Percentiles rank a stretch among this genome's conserved stretches.
Evolutionary conservation across 2,888 invertebrate species (phyloP).

Genomic region (Seira ritae): DNA sequence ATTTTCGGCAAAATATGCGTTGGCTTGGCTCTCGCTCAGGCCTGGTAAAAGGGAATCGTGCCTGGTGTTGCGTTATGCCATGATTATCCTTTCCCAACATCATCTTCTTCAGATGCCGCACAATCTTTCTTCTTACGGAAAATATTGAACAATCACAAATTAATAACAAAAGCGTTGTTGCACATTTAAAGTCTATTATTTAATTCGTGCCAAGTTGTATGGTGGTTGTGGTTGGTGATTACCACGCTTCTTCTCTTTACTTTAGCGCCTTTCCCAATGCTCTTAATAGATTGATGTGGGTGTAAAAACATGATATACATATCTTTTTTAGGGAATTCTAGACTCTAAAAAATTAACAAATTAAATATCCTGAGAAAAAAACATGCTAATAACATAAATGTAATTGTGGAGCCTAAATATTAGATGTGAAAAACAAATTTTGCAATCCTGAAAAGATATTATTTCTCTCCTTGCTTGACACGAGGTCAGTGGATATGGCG

Average conservation of each 20-base stretch:
- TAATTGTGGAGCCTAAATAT: background rate
- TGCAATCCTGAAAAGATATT: conserved; percentile 17
- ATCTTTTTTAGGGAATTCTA: background rate
- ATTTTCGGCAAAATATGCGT: background rate
- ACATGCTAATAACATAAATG: background rate
- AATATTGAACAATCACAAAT: conserved; percentile 6
- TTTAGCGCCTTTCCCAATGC: background rate
- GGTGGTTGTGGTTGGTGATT: background rate
- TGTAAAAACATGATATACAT: background rate
- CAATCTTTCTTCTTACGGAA: background rate
- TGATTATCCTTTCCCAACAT: conserved; percentile 39
- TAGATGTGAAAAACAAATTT: background rate
- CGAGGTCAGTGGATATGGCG: conserved; percentile 3
- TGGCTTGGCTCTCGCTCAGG: no score
- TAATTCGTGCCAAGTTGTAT: background rate
- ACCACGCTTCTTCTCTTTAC: background rate
- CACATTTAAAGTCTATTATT: background rate
- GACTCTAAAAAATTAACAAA: conserved; percentile 1
- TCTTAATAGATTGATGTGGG: background rate
- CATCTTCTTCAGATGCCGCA: background rate
- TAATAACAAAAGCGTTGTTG: conserved; percentile 10
- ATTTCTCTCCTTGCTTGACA: conserved; percentile 9
- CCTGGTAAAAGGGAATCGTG: background rate
- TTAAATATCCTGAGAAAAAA: background rate
- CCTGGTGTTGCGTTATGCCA: conserved; percentile 29